A percentile compares a stretch with the other conserved stretches of the same genome.
phyloP scores from a whole-genome alignment of 2,113 vertebrate species.

The Arizona elegans region DNA sequence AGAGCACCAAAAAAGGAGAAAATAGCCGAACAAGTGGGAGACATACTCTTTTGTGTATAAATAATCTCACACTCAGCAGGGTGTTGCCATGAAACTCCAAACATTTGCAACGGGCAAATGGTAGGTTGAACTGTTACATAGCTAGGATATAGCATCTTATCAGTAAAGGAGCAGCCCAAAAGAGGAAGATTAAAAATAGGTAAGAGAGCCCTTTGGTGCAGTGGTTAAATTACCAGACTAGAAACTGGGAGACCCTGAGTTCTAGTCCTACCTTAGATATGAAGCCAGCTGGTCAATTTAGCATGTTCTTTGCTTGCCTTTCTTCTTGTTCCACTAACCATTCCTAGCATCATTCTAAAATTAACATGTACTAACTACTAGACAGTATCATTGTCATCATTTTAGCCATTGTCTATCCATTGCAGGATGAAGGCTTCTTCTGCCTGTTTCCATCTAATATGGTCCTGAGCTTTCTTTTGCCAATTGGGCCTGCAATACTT shows the following conservation, averaged over 20 bases:
- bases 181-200: conserved; percentile 1
- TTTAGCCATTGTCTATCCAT: too few relatives aligned
- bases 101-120: conserved; percentile 17
- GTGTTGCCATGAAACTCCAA: conserved; percentile 14
- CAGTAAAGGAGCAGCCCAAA: conserved; percentile 38
- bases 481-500: too few relatives aligned
- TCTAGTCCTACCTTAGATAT: background rate
- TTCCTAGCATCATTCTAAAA: background rate
- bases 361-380: background rate
- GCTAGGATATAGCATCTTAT: background rate
- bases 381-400: too few relatives aligned
- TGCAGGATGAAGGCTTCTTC: too few relatives aligned
- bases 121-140: background rate
- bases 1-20: conserved; percentile 57
- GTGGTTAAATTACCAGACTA: background rate
- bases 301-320: background rate
- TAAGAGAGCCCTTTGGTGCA: background rate
- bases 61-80: conserved; percentile 7
- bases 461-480: too few relatives aligned
- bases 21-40: conserved; percentile 9
- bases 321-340: background rate
- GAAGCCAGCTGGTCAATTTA: background rate
- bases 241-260: background rate
- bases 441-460: too few relatives aligned
- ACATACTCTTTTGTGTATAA: conserved; percentile 46